Evolutionary conservation across 2,888 invertebrate species (phyloP).

Genomic region (Macrophya alboannulata): DNA sequence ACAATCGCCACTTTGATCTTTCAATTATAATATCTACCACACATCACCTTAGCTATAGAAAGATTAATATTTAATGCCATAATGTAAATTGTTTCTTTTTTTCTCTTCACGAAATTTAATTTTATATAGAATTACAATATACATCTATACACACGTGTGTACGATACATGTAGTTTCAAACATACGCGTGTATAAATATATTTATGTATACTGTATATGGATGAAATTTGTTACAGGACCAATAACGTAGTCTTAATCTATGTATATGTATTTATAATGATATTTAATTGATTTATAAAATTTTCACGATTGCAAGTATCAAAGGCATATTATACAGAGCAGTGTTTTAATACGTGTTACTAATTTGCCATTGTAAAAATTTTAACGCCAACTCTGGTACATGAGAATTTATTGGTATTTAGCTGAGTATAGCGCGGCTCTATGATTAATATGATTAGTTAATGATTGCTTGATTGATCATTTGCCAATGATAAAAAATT

Average conservation of each 20-base stretch:
- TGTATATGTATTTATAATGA: conserved; percentile 20
- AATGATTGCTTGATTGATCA: conserved; percentile 14
- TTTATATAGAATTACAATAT: conserved; percentile 19
- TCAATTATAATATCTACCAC: conserved; percentile 41
- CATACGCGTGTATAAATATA: not conserved
- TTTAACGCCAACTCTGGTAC: conserved; percentile 11
- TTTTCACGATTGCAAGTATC: conserved; percentile 5
- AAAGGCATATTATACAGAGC: not conserved
- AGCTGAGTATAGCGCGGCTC: conserved; percentile 6
- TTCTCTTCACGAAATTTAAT: not conserved
- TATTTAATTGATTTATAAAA: conserved; percentile 18
- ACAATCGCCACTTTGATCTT: conserved; percentile 21
- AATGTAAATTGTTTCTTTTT: not conserved
- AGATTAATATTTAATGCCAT: conserved; percentile 25
- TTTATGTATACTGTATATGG: not conserved
- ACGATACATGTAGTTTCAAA: not conserved
- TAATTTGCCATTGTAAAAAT: not conserved
- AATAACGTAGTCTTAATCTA: conserved; percentile 38
- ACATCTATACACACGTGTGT: not conserved
- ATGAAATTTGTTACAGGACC: conserved; percentile 34
- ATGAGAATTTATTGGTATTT: conserved; percentile 15
- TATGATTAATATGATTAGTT: not conserved
- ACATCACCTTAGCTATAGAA: conserved; percentile 35
- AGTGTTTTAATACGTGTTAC: not conserved
- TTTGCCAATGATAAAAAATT: conserved; percentile 26